A percentile compares a stretch with the other conserved stretches of the same genome.
phyloP scores from a whole-genome alignment of 2,797 vertebrate species.

The Dermochelys coriacea region DNA sequence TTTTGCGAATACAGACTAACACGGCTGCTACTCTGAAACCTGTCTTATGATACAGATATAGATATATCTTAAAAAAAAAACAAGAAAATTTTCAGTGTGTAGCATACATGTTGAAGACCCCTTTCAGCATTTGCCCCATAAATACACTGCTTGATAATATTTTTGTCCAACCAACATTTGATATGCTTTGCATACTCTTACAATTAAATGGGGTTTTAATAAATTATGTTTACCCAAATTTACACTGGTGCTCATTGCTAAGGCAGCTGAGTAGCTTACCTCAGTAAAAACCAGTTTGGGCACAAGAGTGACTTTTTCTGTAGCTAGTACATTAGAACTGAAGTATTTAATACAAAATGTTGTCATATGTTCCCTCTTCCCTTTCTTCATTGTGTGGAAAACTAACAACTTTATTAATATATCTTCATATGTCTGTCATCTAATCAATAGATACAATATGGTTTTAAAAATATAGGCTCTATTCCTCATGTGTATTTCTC shows the following conservation, averaged over 20 bases:
- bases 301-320: not conserved
- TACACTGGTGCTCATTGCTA: not conserved
- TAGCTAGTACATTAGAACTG: not conserved
- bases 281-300: not conserved
- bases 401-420: not conserved
- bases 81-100: not conserved
- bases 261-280: not conserved
- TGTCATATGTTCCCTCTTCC: not conserved
- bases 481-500: fast-evolving
- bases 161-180: not conserved
- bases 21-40: no score
- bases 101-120: not conserved
- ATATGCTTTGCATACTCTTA: not conserved
- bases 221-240: not conserved
- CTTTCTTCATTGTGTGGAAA: not conserved
- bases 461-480: not conserved
- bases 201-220: not conserved
- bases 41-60: not conserved
- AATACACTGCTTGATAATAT: not conserved
- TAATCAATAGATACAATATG: not conserved
- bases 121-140: not conserved
- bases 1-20: no score
- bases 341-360: not conserved
- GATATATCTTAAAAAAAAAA: not conserved
- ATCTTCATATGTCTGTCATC: not conserved